Evolutionary conservation across 2,888 invertebrate species (phyloP).

Genomic region (Tetragonula carbonaria): DNA sequence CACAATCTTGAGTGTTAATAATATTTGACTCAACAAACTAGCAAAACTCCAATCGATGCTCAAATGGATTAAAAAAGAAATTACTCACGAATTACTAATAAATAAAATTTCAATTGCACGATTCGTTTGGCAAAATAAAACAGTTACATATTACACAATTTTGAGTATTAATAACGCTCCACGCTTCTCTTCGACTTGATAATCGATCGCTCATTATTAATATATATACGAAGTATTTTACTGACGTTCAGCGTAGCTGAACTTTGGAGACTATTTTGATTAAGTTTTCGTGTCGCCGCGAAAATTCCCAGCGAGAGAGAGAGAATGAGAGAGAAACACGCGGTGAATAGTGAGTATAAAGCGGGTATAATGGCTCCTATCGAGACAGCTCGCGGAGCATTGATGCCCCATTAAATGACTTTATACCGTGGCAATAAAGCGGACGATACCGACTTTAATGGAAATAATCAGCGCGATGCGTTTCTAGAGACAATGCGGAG

Average conservation of each 20-base stretch:
- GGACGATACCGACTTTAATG: conserved; percentile 24
- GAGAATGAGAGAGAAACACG: not conserved
- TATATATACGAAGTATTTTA: not conserved
- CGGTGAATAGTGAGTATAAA: conserved; percentile 5
- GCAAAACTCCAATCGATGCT: too few relatives aligned
- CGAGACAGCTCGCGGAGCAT: conserved; percentile 1
- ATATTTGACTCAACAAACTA: too few relatives aligned
- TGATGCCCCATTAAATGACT: conserved; percentile 24
- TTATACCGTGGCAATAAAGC: not conserved
- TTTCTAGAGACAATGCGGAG: not conserved
- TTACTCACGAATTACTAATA: too few relatives aligned
- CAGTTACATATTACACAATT: too few relatives aligned
- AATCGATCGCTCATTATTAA: not conserved
- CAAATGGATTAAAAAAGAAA: too few relatives aligned
- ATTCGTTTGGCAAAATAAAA: not conserved
- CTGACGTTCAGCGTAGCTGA: not conserved
- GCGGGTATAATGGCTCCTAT: conserved; percentile 3
- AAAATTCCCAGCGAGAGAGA: not conserved
- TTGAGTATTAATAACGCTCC: too few relatives aligned
- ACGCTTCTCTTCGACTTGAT: not conserved
- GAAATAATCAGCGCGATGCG: conserved; percentile 28
- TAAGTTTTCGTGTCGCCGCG: not conserved
- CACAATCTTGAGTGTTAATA: too few relatives aligned
- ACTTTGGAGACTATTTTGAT: conserved; percentile 3
- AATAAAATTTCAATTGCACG: not conserved